These are phyloP conservation scores for Phalacrocorax aristotelis DNA, from an alignment of 2,113 vertebrate genomes.

Conservation along the genomic window DNA sequence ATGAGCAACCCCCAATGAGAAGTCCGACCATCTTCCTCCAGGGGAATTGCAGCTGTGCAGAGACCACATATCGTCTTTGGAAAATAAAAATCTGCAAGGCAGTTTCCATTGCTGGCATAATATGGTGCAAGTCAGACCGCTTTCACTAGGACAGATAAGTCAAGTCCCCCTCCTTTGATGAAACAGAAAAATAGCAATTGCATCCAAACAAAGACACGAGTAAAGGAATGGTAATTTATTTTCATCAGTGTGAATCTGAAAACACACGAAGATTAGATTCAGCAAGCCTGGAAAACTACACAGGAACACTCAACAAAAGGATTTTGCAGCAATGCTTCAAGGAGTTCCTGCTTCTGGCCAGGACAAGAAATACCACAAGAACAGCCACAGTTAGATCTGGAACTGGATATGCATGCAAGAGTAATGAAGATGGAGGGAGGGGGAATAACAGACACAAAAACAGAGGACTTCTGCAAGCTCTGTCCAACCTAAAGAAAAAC, in stretches of 20 bases:
- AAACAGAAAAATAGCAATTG: not conserved
- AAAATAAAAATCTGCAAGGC: not conserved
- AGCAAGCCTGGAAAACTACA: not conserved
- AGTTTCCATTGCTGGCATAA: not conserved
- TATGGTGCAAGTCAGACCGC: not conserved
- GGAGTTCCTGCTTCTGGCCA: not conserved
- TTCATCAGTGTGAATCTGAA: not conserved
- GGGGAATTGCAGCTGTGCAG: not conserved
- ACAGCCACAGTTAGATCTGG: not conserved
- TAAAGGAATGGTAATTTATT: not conserved
- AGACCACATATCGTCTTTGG: not conserved
- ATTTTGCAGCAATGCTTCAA: not conserved
- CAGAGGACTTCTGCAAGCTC: not conserved
- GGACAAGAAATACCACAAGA: not conserved
- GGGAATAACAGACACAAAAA: not conserved
- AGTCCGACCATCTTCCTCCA: not conserved
- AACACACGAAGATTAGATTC: not conserved
- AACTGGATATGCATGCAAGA: not conserved
- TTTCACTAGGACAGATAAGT: not conserved
- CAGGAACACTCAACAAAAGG: not conserved
- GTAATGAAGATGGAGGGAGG: not conserved
- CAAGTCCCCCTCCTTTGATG: not conserved
- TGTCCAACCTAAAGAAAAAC: not conserved
- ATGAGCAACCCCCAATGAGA: not conserved
- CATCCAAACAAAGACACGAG: not conserved